These are phyloP conservation scores for Papilio aristodemus DNA, from an alignment of 1,140 invertebrate species.

Conservation along the genomic window DNA sequence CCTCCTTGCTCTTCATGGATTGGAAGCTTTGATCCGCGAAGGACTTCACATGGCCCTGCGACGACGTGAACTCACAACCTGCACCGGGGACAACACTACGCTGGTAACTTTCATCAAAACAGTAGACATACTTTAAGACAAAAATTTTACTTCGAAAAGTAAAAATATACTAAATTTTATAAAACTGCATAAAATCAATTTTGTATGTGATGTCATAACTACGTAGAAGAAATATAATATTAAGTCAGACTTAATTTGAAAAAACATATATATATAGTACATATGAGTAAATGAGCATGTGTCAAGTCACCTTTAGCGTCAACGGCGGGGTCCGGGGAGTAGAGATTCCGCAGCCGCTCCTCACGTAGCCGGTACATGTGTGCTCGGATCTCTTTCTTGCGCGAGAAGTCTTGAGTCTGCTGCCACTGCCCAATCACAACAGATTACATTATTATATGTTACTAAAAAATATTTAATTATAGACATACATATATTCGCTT, in stretches of 20 bases:
- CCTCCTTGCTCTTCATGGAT: conserved; percentile 88
- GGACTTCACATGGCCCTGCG: conserved; percentile 83
- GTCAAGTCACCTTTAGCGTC: conserved; percentile 58
- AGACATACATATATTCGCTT: too few species aligned
- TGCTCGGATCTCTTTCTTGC: conserved; percentile 91
- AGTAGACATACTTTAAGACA: conserved; percentile 20
- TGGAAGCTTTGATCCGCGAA: conserved; percentile 87
- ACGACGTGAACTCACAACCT: conserved; percentile 75
- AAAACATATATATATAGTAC: too few species aligned
- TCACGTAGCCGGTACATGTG: conserved; percentile 91
- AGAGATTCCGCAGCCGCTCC: conserved; percentile 86
- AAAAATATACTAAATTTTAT: too few species aligned
- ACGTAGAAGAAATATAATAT: too few species aligned
- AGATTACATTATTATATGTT: neutral
- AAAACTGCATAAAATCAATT: too few species aligned
- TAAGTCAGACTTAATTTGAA: too few species aligned
- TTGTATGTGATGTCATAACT: too few species aligned
- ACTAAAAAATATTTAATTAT: too few species aligned
- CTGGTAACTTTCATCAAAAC: conserved; percentile 43
- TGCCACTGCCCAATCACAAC: conserved; percentile 84
- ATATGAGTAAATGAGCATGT: too few species aligned
- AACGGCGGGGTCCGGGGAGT: conserved; percentile 75
- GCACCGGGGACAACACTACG: conserved; percentile 51
- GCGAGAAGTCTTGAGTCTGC: conserved; percentile 90
- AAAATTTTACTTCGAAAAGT: too few species aligned